These are phyloP conservation scores for Origma solitaria DNA, from an alignment of 2,113 vertebrate genomes.

Conservation along the genomic window DNA sequence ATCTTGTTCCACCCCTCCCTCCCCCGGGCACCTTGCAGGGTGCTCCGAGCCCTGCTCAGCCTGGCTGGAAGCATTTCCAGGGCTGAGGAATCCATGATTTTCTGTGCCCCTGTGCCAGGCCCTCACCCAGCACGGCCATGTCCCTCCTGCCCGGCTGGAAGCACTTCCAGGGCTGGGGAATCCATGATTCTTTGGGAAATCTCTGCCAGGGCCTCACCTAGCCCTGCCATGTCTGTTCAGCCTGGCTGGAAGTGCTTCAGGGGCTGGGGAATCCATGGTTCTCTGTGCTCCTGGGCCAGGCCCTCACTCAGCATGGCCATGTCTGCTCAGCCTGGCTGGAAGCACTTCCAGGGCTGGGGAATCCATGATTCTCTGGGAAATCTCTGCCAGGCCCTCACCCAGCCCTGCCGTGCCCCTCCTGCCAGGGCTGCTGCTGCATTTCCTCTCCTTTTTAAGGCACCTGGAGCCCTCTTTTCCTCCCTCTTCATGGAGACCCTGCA, in stretches of 20 bases:
- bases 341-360: not conserved
- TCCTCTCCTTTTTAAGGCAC: rapidly evolving
- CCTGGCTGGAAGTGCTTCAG: too few relatives aligned
- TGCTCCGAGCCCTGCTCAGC: not conserved
- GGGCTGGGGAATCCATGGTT: too few relatives aligned
- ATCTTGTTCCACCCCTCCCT: too few relatives aligned
- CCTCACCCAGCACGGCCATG: not conserved
- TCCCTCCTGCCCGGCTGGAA: not conserved
- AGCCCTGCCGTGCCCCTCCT: not conserved
- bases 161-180: too few relatives aligned
- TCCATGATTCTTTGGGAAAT: too few relatives aligned
- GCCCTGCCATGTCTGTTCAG: too few relatives aligned
- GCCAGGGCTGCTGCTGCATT: not conserved
- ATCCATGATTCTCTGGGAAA: not conserved
- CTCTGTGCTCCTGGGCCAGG: too few relatives aligned
- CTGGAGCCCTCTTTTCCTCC: not conserved
- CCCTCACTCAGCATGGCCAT: too few relatives aligned
- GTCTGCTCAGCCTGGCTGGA: not conserved
- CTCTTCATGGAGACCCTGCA: not conserved
- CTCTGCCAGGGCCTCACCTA: too few relatives aligned
- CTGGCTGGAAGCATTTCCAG: not conserved
- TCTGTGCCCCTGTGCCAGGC: not conserved
- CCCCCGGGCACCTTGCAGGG: too few relatives aligned
- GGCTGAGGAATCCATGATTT: not conserved
- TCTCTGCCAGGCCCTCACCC: not conserved